Conservation (phyloP, 2,113 vertebrate species). For the Odontesthes bonariensis region DNA sequence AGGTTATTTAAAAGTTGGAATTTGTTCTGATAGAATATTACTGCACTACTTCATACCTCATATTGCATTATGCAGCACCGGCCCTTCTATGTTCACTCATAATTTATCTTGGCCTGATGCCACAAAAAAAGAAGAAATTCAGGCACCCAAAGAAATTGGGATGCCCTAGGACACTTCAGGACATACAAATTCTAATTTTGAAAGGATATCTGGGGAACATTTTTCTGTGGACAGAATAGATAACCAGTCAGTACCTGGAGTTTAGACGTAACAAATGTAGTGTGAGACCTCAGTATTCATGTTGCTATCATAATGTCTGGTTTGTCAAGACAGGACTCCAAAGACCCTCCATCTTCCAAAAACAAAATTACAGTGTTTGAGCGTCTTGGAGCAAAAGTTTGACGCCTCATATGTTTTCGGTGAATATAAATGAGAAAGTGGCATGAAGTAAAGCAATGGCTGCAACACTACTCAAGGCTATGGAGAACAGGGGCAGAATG, state of each 20-base stretch:
- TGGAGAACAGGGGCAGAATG: not conserved
- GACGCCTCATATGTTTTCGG: slow-evolving; percentile 40
- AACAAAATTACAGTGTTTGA: slow-evolving; percentile 33
- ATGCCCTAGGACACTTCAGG: not conserved
- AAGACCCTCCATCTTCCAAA: slow-evolving; percentile 19
- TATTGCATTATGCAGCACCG: slow-evolving; percentile 10
- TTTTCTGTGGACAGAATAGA: slow-evolving; percentile 5
- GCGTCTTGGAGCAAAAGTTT: slow-evolving; percentile 33
- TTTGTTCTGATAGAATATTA: slow-evolving; percentile 3
- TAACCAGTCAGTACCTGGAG: slow-evolving; percentile 1
- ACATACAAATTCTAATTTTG: slow-evolving; percentile 27
- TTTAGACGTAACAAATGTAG: slow-evolving; percentile 30
- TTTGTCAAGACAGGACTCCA: slow-evolving; percentile 15
- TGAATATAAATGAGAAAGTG: slow-evolving; percentile 56
- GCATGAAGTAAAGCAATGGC: slow-evolving; percentile 25
- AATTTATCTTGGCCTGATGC: slow-evolving; percentile 31
- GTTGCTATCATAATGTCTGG: slow-evolving; percentile 24
- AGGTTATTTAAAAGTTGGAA: slow-evolving; percentile 8
- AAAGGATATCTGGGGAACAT: slow-evolving; percentile 7
- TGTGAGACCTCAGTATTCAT: slow-evolving; percentile 40
- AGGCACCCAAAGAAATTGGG: slow-evolving; percentile 20
- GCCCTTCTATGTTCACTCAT: slow-evolving; percentile 23
- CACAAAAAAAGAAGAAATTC: slow-evolving; percentile 5
- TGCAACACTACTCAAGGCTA: slow-evolving; percentile 21
- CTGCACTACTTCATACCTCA: not conserved